phyloP scores from a whole-genome alignment of 35 echinoderm and acorn worm genomes.

The Apostichopus japonicus region DNA sequence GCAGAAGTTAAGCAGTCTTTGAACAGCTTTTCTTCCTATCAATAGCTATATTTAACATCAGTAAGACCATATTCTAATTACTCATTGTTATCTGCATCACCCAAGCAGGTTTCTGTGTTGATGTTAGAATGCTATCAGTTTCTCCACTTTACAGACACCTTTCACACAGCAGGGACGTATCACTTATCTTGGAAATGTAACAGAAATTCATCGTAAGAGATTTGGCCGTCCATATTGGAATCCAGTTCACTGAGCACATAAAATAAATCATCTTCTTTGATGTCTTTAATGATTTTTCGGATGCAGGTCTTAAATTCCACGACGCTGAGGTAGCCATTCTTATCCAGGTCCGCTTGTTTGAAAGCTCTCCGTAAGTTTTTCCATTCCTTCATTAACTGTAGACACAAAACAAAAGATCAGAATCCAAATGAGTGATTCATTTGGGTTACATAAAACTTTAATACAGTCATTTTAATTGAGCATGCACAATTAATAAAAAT shows the following conservation, averaged over 20 bases:
- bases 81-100: no score
- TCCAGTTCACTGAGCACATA: conserved; percentile 89
- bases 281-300: conserved; percentile 62
- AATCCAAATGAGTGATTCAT: no score
- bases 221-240: conserved; percentile 86
- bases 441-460: no score
- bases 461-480: neutral
- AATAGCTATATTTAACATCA: no score
- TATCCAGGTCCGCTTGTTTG: conserved; percentile 87
- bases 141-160: no score
- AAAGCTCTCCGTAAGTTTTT: conserved; percentile 82
- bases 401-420: neutral
- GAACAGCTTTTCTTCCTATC: no score
- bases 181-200: conserved; percentile 31
- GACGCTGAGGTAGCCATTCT: conserved; percentile 69
- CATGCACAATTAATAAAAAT: neutral
- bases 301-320: conserved; percentile 73
- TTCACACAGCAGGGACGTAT: neutral
- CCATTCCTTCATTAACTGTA: conserved; percentile 85
- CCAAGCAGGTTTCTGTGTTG: no score
- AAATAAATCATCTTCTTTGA: conserved; percentile 89
- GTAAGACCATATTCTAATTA: no score
- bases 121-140: no score
- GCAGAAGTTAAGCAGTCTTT: no score
- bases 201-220: conserved; percentile 91